Evolutionary conservation across 1,140 invertebrate genomes (phyloP), one percentile per base, ranked within the genome.

Genomic region (Bombus cullumanus): DNA sequence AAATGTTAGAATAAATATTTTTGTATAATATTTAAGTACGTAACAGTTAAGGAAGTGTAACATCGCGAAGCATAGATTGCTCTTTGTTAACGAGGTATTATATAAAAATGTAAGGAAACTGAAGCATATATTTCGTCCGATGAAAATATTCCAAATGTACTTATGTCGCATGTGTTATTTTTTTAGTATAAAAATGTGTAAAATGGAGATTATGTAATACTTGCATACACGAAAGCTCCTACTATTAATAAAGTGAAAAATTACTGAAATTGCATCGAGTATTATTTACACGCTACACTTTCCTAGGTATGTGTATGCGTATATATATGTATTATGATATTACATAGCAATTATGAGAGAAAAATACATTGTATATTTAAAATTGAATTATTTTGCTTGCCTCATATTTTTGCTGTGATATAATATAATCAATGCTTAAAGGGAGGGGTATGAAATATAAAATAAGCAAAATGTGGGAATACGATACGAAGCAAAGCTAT

Each of bases 71-170:
- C 25, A 28, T 25, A 57, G 6, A 28, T 69, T 37, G 37, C 13
- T 28, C 25, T 39, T 37, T 13, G 37, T 39, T 28, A 71, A 41
- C 25, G 18, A 68, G n/a, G 2, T 34, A 22, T n/a, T 31, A 13
- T 66, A 31, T 18, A 12, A 68, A 68, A 3, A 10, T 31, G 12
- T 25, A 12, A 69, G 25, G 68, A 28, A 69, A 39, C 10, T 53
- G 18, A 6, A 53, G 47, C 47, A 31, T 47, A 47, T 47, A 28
- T 73, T 43, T 73, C 22, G n/a, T 39, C 25, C 18, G 1, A 53
- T 31, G 72, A 74, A 31, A 74, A 74, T n/a, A 37, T 73, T 73
- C n/a, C 10, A 47, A 34, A 74, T 74, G 73, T 74, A 47, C n/a
- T 31, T 13, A 15, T 31, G 10, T n/a, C n/a, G n/a, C 9, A 34